phyloP scores from a whole-genome alignment of 2,888 invertebrate genomes.

The Tigriopus californicus region DNA sequence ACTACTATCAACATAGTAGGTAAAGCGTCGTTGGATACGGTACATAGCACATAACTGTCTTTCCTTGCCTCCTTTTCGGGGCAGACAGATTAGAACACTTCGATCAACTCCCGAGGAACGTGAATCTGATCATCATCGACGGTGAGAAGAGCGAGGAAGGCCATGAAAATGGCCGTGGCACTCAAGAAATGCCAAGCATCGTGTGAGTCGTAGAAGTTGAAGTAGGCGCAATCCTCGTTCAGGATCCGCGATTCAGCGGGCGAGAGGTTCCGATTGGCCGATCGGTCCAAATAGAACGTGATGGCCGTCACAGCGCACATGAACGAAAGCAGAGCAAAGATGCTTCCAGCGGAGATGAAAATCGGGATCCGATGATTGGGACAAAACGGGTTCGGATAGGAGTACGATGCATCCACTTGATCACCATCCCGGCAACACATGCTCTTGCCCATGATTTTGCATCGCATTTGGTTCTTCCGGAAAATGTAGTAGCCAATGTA shows the following conservation, averaged over 20 bases:
- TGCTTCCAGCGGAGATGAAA: neutral
- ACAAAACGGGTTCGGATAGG: neutral
- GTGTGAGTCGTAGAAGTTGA: constrained; percentile 7
- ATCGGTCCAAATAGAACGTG: neutral
- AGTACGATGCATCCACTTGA: neutral
- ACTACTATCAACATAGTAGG: too few species aligned
- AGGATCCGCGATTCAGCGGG: constrained; percentile 7
- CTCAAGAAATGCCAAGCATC: constrained; percentile 13
- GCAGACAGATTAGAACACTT: constrained; percentile 2
- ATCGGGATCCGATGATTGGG: neutral
- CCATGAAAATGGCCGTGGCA: constrained; percentile 8
- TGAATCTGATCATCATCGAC: constrained; percentile 8
- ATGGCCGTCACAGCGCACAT: neutral
- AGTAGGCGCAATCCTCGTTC: neutral
- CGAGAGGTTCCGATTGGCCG: constrained; percentile 7
- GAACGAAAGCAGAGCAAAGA: neutral
- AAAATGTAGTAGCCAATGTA: constrained; percentile 5
- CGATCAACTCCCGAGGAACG: constrained; percentile 1
- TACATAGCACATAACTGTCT: too few species aligned
- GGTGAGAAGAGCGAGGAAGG: constrained; percentile 6
- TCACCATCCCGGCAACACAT: neutral
- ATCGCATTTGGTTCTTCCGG: neutral
- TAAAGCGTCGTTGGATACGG: too few species aligned
- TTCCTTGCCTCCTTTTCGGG: too few species aligned
- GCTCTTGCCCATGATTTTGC: too few species aligned